Evolutionary conservation across 2,888 invertebrate genomes (phyloP).

Genomic region (Pachliopta kotzebuea): DNA sequence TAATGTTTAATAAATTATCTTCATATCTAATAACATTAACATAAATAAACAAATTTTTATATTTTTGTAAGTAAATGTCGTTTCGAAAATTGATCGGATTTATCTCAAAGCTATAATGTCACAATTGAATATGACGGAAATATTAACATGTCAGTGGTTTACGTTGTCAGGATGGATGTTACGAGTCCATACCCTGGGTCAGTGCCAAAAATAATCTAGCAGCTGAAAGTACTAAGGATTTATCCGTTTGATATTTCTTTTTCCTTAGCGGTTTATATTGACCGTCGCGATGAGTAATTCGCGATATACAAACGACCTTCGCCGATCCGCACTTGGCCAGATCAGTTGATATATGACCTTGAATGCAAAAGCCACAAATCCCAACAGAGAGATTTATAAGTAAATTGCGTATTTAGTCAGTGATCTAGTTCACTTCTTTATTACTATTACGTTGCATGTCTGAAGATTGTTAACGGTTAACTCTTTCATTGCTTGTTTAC

Average conservation of each 20-base stretch:
- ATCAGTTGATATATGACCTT: too few relatives aligned
- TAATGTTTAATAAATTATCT: too few relatives aligned
- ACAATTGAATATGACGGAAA: conserved; percentile 7
- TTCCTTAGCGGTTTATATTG: conserved; percentile 46
- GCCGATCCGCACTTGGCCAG: too few relatives aligned
- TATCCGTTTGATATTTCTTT: conserved; percentile 53
- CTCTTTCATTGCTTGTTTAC: neutral
- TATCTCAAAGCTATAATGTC: conserved; percentile 1
- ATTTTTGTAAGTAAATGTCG: neutral
- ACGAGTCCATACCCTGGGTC: too few relatives aligned
- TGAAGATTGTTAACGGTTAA: neutral
- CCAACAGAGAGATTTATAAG: too few relatives aligned
- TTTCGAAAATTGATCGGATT: neutral
- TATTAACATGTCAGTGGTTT: conserved; percentile 21
- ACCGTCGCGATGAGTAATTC: conserved; percentile 47
- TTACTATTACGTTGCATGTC: neutral
- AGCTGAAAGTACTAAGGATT: conserved; percentile 52
- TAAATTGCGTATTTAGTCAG: conserved; percentile 28
- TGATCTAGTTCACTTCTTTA: conserved; percentile 32
- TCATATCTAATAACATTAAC: too few relatives aligned
- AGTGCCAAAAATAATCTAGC: conserved; percentile 67
- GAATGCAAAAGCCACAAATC: too few relatives aligned
- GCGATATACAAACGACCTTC: conserved; percentile 54
- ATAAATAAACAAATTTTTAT: too few relatives aligned
- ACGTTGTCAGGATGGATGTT: conserved; percentile 36